A percentile compares a stretch with the other conserved stretches of the same genome.
Conservation (phyloP, 2,888 invertebrate species). For the Mayetiola destructor region DNA sequence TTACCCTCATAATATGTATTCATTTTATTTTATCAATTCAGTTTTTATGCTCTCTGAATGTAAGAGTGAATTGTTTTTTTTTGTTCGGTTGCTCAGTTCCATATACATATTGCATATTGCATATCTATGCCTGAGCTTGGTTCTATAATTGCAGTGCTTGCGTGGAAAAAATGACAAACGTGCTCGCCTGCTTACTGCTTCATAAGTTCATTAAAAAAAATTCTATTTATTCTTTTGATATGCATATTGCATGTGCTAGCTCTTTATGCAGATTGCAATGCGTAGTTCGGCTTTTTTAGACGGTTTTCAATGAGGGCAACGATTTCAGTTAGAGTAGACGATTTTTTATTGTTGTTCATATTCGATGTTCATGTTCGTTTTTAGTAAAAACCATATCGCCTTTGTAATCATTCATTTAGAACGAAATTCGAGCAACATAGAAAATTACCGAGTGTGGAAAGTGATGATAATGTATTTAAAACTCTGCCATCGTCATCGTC, state of each 20-base stretch:
- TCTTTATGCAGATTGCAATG: too few species aligned
- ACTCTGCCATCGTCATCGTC: too few species aligned
- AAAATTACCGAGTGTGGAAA: too few species aligned
- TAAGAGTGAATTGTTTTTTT: neutral
- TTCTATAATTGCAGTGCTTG: neutral
- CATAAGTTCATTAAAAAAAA: neutral
- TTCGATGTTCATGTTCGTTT: neutral
- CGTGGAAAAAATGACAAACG: too few species aligned
- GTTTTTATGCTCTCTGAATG: conserved; percentile 1
- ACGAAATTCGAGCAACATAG: too few species aligned
- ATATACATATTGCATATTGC: neutral
- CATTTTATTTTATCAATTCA: neutral
- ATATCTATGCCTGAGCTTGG: neutral
- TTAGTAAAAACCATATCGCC: neutral
- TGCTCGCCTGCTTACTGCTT: too few species aligned
- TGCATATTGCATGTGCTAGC: neutral
- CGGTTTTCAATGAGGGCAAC: neutral
- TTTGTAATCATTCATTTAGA: neutral
- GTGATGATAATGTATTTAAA: too few species aligned
- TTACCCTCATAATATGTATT: conserved; percentile 12
- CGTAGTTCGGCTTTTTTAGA: too few species aligned
- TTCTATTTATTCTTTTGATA: neutral
- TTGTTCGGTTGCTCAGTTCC: neutral
- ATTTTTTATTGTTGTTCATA: neutral
- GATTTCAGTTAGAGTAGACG: neutral